phyloP scores from a whole-genome alignment of 2,888 invertebrate genomes.

The Latheticus oryzae region DNA sequence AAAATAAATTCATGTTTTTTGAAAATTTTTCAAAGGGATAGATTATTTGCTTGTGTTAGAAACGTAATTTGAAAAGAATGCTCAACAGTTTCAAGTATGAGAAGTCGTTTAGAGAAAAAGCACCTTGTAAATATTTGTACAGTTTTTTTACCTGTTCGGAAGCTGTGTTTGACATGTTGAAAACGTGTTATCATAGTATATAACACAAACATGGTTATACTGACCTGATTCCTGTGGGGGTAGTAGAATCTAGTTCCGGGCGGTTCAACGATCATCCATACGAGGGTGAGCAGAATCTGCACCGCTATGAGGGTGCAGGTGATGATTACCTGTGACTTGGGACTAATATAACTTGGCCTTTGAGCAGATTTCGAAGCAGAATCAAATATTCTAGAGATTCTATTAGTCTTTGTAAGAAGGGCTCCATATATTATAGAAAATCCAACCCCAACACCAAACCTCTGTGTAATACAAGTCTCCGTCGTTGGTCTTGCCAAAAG shows the following conservation, averaged over 20 bases:
- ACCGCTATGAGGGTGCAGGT: slow-evolving; percentile 68
- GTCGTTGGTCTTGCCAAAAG: slow-evolving; percentile 71
- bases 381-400: slow-evolving; percentile 74
- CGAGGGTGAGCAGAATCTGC: slow-evolving; percentile 70
- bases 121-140: no score
- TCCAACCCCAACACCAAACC: slow-evolving; percentile 76
- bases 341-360: slow-evolving; percentile 74
- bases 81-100: no score
- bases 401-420: slow-evolving; percentile 75
- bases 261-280: slow-evolving; percentile 76
- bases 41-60: no score
- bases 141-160: no score
- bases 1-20: no score
- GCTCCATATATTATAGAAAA: slow-evolving; percentile 75
- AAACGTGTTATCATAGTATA: no score
- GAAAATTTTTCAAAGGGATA: no score
- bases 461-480: slow-evolving; percentile 71
- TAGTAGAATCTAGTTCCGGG: slow-evolving; percentile 71
- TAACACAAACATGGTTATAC: no score
- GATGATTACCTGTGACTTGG: slow-evolving; percentile 74
- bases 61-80: no score
- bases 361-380: slow-evolving; percentile 73
- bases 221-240: slow-evolving; percentile 68
- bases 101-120: no score
- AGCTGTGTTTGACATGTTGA: no score